These are phyloP conservation scores for Anolis carolinensis DNA, from an alignment of 2,113 vertebrate genomes.

Conservation along the genomic window DNA sequence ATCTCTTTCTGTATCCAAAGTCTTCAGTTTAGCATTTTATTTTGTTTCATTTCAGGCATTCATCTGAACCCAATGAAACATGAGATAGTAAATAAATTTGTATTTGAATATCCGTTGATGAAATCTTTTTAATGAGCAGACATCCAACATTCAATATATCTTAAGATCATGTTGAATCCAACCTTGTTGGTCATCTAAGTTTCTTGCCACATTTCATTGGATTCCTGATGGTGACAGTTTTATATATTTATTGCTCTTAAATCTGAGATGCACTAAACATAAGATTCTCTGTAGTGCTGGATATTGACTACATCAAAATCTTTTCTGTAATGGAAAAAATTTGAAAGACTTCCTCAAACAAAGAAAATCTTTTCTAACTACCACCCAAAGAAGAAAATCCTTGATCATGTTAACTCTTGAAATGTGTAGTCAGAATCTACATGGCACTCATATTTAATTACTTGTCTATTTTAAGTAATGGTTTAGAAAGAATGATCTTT, in stretches of 20 bases:
- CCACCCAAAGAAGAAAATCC: neutral
- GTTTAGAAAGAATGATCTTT: neutral
- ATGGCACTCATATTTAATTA: neutral
- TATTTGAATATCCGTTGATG: slow-evolving; percentile 37
- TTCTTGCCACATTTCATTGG: neutral
- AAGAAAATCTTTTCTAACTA: neutral
- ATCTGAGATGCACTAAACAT: neutral
- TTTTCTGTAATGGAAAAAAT: neutral
- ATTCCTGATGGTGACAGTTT: slow-evolving; percentile 1
- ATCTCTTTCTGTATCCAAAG: neutral
- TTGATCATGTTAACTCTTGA: neutral
- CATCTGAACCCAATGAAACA: slow-evolving; percentile 15
- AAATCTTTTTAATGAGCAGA: slow-evolving; percentile 59
- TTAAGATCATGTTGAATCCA: slow-evolving; percentile 18
- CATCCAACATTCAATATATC: slow-evolving; percentile 46
- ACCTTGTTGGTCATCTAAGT: slow-evolving; percentile 27
- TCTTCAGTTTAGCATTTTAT: slow-evolving; percentile 10
- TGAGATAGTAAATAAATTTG: slow-evolving; percentile 16
- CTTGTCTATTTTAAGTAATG: too few relatives aligned
- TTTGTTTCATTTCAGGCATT: slow-evolving; percentile 32
- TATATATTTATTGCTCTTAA: slow-evolving; percentile 4
- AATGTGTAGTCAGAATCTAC: neutral
- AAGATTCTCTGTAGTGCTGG: neutral
- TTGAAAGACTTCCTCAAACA: neutral
- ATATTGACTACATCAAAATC: neutral